Base-by-base conservation (phyloP, 2,113 vertebrate genomes). In the Melanocharis versteri region DNA sequence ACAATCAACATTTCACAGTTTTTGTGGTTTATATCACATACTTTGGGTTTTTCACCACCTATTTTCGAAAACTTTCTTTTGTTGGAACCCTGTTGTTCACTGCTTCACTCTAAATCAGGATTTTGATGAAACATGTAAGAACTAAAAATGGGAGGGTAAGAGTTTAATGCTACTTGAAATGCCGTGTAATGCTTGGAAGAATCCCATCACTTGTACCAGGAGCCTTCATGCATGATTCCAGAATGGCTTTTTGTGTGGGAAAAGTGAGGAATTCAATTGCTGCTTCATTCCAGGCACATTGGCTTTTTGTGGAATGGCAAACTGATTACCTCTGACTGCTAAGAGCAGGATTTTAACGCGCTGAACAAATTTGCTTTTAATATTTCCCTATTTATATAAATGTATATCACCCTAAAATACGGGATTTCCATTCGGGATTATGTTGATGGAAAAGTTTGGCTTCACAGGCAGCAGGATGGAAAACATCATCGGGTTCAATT, bases 121-220 rank as follows among this genome's bases (percentile, higher is more conserved):
- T 73, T 89, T 40, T 70, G 50, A 35, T 77, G 64, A 62, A 61
- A 91, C 15, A 2, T 7, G 11, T n/a, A 37, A 47, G 77, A 73
- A n/a, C n/a, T n/a, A 7, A 79, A 90, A 56, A n/a, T 13, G 24
- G 51, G 78, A 83, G 53, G 22, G 27, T 27, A 20, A 69, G 37
- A 61, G 39, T 33, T 89, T 76, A 77, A 70, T 80, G 10, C 81
- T 56, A 95, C 27, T 64, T 62, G 61, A 89, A 89, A 58, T 39
- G 17, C 20, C 0, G 0, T 81, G 69, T 15, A 51, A 54, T 81
- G 26, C 33, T 81, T 83, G 51, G 16, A 90, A 42, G 72, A 50
- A 76, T 60, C 64, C 40, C 18, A 53, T 54, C 35, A 30, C 27
- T 58, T 47, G 19, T 24, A 4, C 17, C 47, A 45, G 62, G 58